Conservation (phyloP, 2,888 invertebrate genomes). For the Piscicola geometra region DNA sequence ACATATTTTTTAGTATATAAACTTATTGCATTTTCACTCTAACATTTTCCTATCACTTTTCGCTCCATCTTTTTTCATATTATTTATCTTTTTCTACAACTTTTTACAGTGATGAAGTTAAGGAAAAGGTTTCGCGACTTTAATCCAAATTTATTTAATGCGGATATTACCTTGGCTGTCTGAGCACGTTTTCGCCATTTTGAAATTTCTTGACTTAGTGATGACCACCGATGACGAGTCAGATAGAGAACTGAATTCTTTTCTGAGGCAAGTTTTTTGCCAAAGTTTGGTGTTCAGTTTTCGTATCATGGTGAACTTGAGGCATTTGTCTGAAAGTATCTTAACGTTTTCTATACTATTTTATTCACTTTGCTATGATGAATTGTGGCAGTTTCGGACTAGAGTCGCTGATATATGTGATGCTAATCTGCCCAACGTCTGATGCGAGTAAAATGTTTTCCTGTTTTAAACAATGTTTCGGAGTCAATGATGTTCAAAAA, state of each 20-base stretch:
- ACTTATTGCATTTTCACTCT: too few species aligned
- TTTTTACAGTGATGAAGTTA: background rate
- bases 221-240: constrained; percentile 19
- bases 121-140: constrained; percentile 7
- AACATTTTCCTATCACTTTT: too few species aligned
- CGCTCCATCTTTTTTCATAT: too few species aligned
- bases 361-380: constrained; percentile 10
- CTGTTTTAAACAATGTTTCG: too few species aligned
- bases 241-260: background rate
- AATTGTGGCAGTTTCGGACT: constrained; percentile 16
- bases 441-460: background rate
- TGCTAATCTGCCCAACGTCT: constrained; percentile 13
- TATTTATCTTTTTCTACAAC: too few species aligned
- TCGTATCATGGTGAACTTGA: constrained; percentile 16
- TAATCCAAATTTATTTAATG: background rate
- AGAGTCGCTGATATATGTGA: constrained; percentile 5
- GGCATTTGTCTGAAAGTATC: constrained; percentile 2
- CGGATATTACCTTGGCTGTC: constrained; percentile 17
- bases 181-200: background rate
- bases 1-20: too few species aligned
- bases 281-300: background rate
- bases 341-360: background rate
- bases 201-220: background rate
- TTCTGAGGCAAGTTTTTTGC: constrained; percentile 11
- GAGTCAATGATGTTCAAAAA: background rate